A percentile compares a stretch with the other conserved stretches of the same genome.
Conservation (phyloP, 2,888 invertebrate genomes). For the Cyclophora punctaria region DNA sequence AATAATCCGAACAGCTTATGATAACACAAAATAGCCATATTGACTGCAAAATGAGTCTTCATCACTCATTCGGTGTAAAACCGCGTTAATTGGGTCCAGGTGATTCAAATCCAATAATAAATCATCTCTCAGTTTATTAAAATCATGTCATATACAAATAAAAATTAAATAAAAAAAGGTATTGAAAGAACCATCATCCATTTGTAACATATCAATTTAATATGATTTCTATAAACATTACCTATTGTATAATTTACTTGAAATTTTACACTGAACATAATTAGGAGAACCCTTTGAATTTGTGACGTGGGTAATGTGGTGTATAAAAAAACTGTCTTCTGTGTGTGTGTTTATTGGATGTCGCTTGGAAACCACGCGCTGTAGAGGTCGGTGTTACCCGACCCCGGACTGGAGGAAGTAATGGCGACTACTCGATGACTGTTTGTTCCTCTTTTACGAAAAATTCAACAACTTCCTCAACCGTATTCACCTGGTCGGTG, state of each 20-base stretch:
- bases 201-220: constrained; percentile 72
- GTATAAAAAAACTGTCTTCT: constrained; percentile 45
- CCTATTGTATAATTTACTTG: constrained; percentile 60
- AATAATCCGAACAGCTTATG: too few relatives aligned
- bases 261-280: constrained; percentile 58
- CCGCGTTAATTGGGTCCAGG: constrained; percentile 1
- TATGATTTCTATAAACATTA: constrained; percentile 69
- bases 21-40: too few relatives aligned
- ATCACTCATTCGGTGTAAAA: too few relatives aligned
- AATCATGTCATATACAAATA: constrained; percentile 38
- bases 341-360: constrained; percentile 34
- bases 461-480: constrained; percentile 98
- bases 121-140: constrained; percentile 44
- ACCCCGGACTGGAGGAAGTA: constrained; percentile 39
- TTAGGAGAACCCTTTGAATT: constrained; percentile 23
- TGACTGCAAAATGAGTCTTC: too few relatives aligned
- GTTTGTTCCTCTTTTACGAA: constrained; percentile 96
- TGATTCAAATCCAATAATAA: constrained; percentile 32
- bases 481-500: constrained; percentile 88
- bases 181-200: constrained; percentile 60
- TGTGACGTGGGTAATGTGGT: constrained; percentile 31
- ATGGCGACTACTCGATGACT: constrained; percentile 81
- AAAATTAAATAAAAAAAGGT: constrained; percentile 40
- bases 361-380: constrained; percentile 25
- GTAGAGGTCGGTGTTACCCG: constrained; percentile 26